Evolutionary conservation across 2,888 invertebrate genomes (phyloP).

Genomic region (Apamea epomidion): DNA sequence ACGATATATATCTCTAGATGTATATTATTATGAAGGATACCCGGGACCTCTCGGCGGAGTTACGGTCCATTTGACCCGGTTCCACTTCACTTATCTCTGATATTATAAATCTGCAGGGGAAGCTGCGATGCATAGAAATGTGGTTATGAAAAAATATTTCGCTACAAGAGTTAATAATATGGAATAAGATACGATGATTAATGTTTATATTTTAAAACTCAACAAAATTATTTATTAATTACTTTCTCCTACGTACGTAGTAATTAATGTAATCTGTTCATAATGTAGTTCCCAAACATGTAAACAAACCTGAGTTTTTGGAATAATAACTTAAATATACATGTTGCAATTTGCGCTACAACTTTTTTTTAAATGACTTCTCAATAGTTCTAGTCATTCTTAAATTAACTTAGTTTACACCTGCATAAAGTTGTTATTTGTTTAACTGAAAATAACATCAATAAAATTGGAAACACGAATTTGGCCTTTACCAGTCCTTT

Average conservation of each 20-base stretch:
- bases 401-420: not conserved
- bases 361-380: not conserved
- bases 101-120: constrained; percentile 34
- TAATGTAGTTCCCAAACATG: not conserved
- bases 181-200: not conserved
- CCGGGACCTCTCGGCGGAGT: constrained; percentile 26
- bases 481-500: not conserved
- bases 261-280: not conserved
- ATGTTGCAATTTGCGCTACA: not conserved
- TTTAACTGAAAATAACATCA: not conserved
- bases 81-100: constrained; percentile 32
- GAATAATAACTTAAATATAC: not conserved
- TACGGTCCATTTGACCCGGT: constrained; percentile 53
- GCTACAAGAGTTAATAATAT: not conserved
- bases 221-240: not conserved
- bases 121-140: constrained; percentile 14
- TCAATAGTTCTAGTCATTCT: not conserved
- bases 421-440: not conserved
- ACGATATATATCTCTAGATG: not conserved
- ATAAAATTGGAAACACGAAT: not conserved
- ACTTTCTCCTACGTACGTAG: not conserved
- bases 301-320: not conserved
- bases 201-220: too few relatives aligned
- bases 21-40: constrained; percentile 3
- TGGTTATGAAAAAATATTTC: constrained; percentile 3